phyloP scores from a whole-genome alignment of 2,113 vertebrate genomes.

The Furnarius figulus region DNA sequence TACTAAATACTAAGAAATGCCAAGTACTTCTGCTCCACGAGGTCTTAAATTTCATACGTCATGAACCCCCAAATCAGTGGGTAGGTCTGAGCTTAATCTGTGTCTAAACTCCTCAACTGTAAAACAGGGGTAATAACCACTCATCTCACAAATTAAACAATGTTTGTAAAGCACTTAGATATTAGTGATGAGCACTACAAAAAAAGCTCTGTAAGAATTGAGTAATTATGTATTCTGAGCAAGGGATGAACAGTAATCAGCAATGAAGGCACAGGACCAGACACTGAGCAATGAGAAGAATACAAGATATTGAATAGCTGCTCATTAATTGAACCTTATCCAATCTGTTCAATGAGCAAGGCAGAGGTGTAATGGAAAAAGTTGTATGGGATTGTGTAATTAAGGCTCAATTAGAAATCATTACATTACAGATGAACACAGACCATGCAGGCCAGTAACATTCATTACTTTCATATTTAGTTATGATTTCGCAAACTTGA shows the following conservation, averaged over 20 bases:
- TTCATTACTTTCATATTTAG: not conserved
- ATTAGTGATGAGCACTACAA: not conserved
- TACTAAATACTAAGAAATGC: not conserved
- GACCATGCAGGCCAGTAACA: not conserved
- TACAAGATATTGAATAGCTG: slow-evolving; percentile 32
- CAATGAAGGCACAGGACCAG: slow-evolving; percentile 15
- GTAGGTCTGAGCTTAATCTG: not conserved
- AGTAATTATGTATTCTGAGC: slow-evolving; percentile 40
- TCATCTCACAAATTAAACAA: slow-evolving; percentile 13
- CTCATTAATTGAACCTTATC: slow-evolving; percentile 33
- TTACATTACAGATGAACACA: not conserved
- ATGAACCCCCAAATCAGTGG: not conserved
- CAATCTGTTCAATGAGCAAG: slow-evolving; percentile 36
- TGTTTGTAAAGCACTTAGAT: not conserved
- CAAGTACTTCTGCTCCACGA: not conserved
- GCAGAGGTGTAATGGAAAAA: slow-evolving; percentile 24
- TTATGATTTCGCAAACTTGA: not conserved
- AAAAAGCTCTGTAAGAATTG: slow-evolving; percentile 37
- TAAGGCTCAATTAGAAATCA: slow-evolving; percentile 30
- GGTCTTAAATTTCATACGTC: not conserved
- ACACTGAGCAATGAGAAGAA: not conserved
- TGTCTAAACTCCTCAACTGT: not conserved
- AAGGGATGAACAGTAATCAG: slow-evolving; percentile 26
- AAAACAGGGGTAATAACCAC: not conserved
- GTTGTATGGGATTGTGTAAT: slow-evolving; percentile 2